Conservation (phyloP, 2,888 invertebrate genomes). For the Clanis bilineata region DNA sequence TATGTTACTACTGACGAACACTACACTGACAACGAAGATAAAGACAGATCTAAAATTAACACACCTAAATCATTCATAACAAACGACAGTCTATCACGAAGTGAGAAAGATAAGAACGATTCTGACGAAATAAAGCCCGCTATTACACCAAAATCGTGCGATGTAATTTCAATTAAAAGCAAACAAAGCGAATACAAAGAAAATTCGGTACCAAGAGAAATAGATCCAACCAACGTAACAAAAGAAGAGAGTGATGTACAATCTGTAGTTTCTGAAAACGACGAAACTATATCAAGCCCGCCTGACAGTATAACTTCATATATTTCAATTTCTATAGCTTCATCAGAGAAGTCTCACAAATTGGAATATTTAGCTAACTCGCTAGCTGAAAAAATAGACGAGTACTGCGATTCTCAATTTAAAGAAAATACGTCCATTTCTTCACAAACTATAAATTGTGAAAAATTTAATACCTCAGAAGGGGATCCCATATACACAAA, state of each 20-base stretch:
- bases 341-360: slow-evolving; percentile 77
- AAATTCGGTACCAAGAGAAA: slow-evolving; percentile 30
- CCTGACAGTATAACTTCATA: slow-evolving; percentile 79
- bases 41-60: slow-evolving; percentile 65
- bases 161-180: slow-evolving; percentile 55
- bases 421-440: slow-evolving; percentile 59
- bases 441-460: slow-evolving; percentile 50
- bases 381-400: slow-evolving; percentile 78
- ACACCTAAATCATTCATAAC: slow-evolving; percentile 74
- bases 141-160: slow-evolving; percentile 48
- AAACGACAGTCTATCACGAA: slow-evolving; percentile 70
- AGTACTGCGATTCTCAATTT: slow-evolving; percentile 76
- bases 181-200: slow-evolving; percentile 41
- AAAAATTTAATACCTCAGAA: slow-evolving; percentile 51
- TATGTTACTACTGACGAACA: slow-evolving; percentile 69
- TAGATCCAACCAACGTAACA: slow-evolving; percentile 28
- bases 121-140: slow-evolving; percentile 34
- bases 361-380: slow-evolving; percentile 78
- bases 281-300: slow-evolving; percentile 73
- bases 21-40: slow-evolving; percentile 64
- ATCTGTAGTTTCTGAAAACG: slow-evolving; percentile 73
- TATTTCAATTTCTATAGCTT: slow-evolving; percentile 75
- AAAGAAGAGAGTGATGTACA: slow-evolving; percentile 54
- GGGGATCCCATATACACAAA: slow-evolving; percentile 70
- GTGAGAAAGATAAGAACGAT: slow-evolving; percentile 57